These are phyloP conservation scores for Cryptosula pallasiana DNA, from an alignment of 2,888 invertebrate species.

Conservation along the genomic window DNA sequence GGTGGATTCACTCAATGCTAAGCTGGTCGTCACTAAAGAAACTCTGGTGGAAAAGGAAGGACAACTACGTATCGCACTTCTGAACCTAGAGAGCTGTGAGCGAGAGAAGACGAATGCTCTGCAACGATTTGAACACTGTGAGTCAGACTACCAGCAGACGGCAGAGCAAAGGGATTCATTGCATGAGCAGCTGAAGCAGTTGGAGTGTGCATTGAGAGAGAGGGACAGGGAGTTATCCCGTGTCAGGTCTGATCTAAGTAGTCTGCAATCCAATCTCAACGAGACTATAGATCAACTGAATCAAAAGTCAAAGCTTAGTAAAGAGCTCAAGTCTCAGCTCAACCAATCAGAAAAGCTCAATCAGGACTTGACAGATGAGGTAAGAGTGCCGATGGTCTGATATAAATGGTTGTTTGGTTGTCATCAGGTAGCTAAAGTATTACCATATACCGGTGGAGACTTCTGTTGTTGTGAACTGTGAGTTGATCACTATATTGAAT, in stretches of 20 bases:
- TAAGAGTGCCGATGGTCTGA: no score
- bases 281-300: conserved; percentile 49
- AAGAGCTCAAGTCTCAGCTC: conserved; percentile 41
- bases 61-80: conserved; percentile 43
- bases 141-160: conserved; percentile 8
- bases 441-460: no score
- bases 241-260: conserved; percentile 44
- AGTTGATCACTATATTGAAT: no score
- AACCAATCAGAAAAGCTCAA: conserved; percentile 44
- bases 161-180: neutral
- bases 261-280: conserved; percentile 48
- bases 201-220: conserved; percentile 30
- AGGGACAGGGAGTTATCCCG: conserved; percentile 44
- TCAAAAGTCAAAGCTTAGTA: conserved; percentile 44
- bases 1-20: conserved; percentile 37
- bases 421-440: no score
- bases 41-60: conserved; percentile 47
- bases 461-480: no score
- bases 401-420: no score
- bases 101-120: conserved; percentile 45
- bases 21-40: conserved; percentile 41
- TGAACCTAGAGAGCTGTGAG: conserved; percentile 46
- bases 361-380: conserved; percentile 45
- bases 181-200: conserved; percentile 18
- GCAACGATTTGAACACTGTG: conserved; percentile 38